Evolutionary conservation across 1,140 invertebrate species (phyloP), one percentile per base, ranked within the genome.

Genomic region (Lepidurus packardi): DNA sequence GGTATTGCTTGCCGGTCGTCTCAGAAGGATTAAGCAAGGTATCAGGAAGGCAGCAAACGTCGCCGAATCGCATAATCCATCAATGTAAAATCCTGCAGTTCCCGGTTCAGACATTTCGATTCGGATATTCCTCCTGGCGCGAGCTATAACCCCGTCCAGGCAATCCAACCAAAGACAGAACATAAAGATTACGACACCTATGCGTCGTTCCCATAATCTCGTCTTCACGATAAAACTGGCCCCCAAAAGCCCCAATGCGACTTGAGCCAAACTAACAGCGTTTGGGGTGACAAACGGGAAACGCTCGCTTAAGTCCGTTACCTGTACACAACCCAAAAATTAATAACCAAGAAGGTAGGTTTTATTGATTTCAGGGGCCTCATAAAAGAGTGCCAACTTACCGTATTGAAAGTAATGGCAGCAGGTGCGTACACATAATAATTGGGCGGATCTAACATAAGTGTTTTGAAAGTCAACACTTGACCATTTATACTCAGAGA

Each of bases 141-240:
- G 53, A 1, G 53, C 53, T 65, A 65, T 65, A 21, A 65, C 53
- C 21, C 53, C 53, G 21, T 65, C 53, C 53, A 65, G 21, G 21
- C 53, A 65, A 65, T 65, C 53, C 9, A 65, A 3, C 53, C 53
- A 65, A 7, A 65, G 21, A 21, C 53, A 65, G 53, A 65, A n/a
- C 53, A 65, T 65, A 65, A 65, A 65, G 21, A 65, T 16, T 65
- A 21, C 53, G 13, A 65, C 21, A 16, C 53, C 53, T 7, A 65
- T 21, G 21, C 53, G 53, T 21, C 53, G 53, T 65, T 65, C 53
- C 53, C 53, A 65, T 65, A 65, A 65, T 65, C 53, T 65, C 53
- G 21, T 65, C 21, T 65, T 65, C 53, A 65, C 5, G 53, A 65
- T 65, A 16, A 65, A 65, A 3, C n/a, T 65, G 53, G 16, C 13